These are phyloP conservation scores for Netelia melanura DNA, from an alignment of 2,888 invertebrate species.

Conservation along the genomic window DNA sequence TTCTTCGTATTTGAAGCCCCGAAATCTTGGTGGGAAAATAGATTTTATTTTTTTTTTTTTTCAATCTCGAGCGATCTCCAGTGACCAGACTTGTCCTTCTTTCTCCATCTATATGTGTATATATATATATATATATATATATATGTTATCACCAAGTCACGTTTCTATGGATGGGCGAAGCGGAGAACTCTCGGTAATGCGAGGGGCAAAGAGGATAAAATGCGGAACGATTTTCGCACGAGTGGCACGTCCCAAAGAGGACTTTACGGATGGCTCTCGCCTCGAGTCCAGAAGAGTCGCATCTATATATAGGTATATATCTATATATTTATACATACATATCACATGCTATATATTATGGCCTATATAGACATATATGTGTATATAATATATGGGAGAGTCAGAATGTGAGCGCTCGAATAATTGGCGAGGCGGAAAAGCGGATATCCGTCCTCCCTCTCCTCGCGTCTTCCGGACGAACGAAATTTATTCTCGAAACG, in stretches of 20 bases:
- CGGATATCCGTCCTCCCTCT: constrained; percentile 76
- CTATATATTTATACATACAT: neutral
- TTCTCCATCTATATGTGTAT: neutral
- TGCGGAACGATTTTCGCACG: constrained; percentile 53
- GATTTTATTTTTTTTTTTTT: neutral
- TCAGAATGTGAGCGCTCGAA: constrained; percentile 59
- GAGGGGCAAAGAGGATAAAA: constrained; percentile 24
- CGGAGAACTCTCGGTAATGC: constrained; percentile 20
- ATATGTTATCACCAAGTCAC: constrained; percentile 14
- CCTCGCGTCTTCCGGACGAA: constrained; percentile 48
- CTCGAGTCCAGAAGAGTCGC: constrained; percentile 49
- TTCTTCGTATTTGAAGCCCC: too few relatives aligned
- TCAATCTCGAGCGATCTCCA: neutral
- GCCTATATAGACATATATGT: constrained; percentile 8
- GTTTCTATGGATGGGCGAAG: constrained; percentile 11
- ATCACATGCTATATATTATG: constrained; percentile 1
- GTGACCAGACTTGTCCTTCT: neutral
- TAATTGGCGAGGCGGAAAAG: constrained; percentile 77
- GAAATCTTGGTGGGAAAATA: neutral
- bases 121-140: neutral
- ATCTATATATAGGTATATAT: neutral
- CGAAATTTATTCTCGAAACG: constrained; percentile 68
- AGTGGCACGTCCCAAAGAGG: constrained; percentile 44
- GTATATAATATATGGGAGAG: constrained; percentile 29
- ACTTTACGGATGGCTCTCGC: constrained; percentile 43